Conservation (phyloP, 2,113 vertebrate genomes). For the Indicator maculatus region DNA sequence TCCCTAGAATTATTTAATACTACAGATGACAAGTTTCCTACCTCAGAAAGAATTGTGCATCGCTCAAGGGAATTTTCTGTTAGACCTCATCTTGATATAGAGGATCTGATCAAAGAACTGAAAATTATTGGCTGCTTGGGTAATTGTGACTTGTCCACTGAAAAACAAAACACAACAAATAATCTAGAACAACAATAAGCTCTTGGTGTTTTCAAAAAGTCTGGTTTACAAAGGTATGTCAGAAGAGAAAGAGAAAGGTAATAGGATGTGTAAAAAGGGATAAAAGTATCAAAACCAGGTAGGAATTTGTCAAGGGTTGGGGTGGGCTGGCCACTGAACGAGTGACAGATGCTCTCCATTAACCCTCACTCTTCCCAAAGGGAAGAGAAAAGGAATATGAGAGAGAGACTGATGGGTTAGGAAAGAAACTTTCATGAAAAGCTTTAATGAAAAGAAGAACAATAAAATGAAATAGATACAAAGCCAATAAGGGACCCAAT, state of each 20-base stretch:
- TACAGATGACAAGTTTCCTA: not conserved
- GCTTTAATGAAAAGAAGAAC: too few relatives aligned
- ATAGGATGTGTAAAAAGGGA: not conserved
- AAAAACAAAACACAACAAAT: not conserved
- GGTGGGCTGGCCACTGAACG: too few relatives aligned
- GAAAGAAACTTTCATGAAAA: too few relatives aligned
- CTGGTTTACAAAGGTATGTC: not conserved
- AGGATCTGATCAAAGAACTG: slow-evolving; percentile 22
- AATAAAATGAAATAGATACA: too few relatives aligned
- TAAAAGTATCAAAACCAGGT: not conserved
- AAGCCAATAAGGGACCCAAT: too few relatives aligned
- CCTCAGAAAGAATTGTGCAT: not conserved
- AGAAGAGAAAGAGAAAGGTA: not conserved
- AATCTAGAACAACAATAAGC: not conserved
- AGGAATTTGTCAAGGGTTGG: not conserved
- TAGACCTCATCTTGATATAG: not conserved
- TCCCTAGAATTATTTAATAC: slow-evolving; percentile 8
- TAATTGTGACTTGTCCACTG: rapidly evolving
- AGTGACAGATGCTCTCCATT: too few relatives aligned
- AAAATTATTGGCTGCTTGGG: not conserved
- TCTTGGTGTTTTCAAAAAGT: not conserved
- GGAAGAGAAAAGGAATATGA: too few relatives aligned
- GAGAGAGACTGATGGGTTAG: too few relatives aligned
- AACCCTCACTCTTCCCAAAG: too few relatives aligned
- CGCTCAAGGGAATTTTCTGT: not conserved